Base-by-base conservation (phyloP, 2,888 invertebrate genomes). In the Leucophora obtusa region DNA sequence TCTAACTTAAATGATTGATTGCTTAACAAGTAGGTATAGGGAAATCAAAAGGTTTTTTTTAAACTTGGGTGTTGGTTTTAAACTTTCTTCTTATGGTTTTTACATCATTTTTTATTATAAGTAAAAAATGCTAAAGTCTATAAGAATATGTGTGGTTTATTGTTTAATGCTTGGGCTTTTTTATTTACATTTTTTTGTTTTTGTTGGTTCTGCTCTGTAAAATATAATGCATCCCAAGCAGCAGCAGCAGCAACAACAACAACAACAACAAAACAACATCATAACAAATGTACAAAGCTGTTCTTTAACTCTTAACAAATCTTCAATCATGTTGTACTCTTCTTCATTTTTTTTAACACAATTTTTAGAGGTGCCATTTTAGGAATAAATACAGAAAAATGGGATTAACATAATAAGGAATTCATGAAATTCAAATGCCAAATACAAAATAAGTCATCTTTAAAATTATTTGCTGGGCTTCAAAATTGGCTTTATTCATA, bases 241-340 rank as follows among this genome's bases (percentile, higher is more conserved):
- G 21, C 14, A 7, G 6, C 35, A 54, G n/a, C 59, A 66, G 66
- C 65, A 35, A 58, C 15, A n/a, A 1, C 43, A 33, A 51, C 33
- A 4, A 15, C 66, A 8, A 28, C 56, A 69, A 14, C 38, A 24
- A 18, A 17, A 43, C 54, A 28, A 50, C 63, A 66, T 15, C 43
- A 77, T 33, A 70, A 50, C 50, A 56, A 75, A 69, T 76, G 80
- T 76, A 72, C 72, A 76, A 76, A 65, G 72, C 73, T 24, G 59
- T 81, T 81, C 65, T 73, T 76, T 65, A 69, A 60, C 77, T 77
- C 69, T 70, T 69, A 77, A 81, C 81, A 81, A 81, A 81, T 81
- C 81, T 73, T 69, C 66, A 56, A 50, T 72, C 66, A 72, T 78
- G 71, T 66, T 78, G 47, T 50, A 66, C 54, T 54, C 33, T 59